phyloP scores from a whole-genome alignment of 92 coral and sea anemone genomes.

The Porites evermanni region DNA sequence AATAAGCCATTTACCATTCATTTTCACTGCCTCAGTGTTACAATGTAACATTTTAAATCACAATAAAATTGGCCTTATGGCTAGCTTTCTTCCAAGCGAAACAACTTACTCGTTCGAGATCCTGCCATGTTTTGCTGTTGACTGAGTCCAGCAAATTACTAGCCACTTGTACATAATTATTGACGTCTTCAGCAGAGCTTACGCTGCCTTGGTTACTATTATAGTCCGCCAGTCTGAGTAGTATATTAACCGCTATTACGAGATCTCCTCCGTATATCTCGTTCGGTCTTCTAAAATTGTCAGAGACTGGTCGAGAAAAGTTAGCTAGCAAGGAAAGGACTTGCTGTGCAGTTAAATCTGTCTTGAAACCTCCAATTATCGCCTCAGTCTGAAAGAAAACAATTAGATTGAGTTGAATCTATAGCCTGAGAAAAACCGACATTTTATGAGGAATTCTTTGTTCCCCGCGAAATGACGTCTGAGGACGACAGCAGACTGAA shows the following conservation, averaged over 20 bases:
- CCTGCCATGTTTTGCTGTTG: slow-evolving; percentile 59
- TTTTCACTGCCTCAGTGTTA: no score
- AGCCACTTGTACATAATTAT: slow-evolving; percentile 65
- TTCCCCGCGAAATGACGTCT: no score
- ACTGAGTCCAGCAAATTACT: slow-evolving; percentile 64
- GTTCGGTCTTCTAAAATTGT: slow-evolving; percentile 40
- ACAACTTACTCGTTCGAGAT: slow-evolving; percentile 44
- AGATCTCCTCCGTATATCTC: slow-evolving; percentile 71
- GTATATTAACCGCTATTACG: slow-evolving; percentile 54
- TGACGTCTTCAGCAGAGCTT: slow-evolving; percentile 44
- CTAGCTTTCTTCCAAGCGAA: neutral
- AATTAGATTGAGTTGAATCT: no score
- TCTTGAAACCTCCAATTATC: slow-evolving; percentile 47
- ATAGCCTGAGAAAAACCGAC: no score
- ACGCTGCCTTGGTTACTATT: slow-evolving; percentile 47
- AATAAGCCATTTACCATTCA: no score
- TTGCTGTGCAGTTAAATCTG: slow-evolving; percentile 42
- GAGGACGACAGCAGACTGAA: no score
- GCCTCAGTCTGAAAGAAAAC: slow-evolving; percentile 60
- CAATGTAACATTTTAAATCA: no score
- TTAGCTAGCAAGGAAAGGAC: slow-evolving; percentile 46
- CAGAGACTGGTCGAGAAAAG: slow-evolving; percentile 15
- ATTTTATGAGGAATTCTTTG: no score
- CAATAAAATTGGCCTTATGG: no score
- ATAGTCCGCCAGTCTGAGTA: slow-evolving; percentile 53